Percentiles rank a stretch among this genome's conserved stretches.
These are phyloP conservation scores for Ptilonorhynchus violaceus DNA, from an alignment of 2,113 vertebrate species.

Conservation along the genomic window DNA sequence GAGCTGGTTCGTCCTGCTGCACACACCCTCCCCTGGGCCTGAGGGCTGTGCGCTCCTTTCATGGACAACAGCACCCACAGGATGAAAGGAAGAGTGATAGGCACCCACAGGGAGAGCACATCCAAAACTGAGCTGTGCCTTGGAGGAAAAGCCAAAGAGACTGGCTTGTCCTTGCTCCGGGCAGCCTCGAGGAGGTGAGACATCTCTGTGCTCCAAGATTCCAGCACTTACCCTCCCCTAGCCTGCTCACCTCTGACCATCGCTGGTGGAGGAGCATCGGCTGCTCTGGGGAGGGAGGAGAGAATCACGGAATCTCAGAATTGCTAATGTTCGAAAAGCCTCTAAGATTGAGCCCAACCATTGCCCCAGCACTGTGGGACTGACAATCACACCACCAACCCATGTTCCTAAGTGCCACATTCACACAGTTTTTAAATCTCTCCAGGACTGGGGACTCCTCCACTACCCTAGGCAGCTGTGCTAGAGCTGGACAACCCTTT, in stretches of 20 bases:
- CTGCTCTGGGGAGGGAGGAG: neutral
- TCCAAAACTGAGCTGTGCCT: neutral
- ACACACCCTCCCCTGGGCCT: neutral
- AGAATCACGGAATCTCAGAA: neutral
- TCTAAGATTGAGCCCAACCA: neutral
- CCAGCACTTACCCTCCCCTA: neutral
- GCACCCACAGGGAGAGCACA: neutral
- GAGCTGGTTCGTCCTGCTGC: slow-evolving; percentile 6
- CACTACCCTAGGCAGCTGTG: neutral
- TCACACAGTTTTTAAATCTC: neutral
- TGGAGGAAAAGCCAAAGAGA: neutral
- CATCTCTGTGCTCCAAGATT: neutral
- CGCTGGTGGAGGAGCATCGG: neutral
- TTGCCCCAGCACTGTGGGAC: neutral
- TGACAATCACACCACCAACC: neutral
- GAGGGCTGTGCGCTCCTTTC: neutral
- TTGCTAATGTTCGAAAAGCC: neutral
- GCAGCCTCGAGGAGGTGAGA: neutral
- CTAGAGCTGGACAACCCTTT: neutral
- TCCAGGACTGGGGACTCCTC: neutral
- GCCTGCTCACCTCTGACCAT: neutral
- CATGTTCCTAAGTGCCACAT: neutral
- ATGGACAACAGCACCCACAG: neutral
- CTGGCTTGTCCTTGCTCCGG: neutral
- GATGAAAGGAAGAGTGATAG: neutral